These are phyloP conservation scores for Eilema griseolum DNA, from an alignment of 2,888 invertebrate species.

Conservation along the genomic window DNA sequence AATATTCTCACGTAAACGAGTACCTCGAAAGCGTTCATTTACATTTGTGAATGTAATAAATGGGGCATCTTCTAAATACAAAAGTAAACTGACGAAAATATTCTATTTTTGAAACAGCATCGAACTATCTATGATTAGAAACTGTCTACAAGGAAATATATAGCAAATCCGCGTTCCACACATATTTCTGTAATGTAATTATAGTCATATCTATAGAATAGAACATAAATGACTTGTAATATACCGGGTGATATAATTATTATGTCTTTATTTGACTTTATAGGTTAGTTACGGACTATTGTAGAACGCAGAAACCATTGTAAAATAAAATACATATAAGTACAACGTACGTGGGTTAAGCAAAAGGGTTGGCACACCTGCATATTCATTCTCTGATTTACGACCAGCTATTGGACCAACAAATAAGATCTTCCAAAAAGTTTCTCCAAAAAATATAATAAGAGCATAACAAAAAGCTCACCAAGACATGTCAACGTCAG, in stretches of 20 bases:
- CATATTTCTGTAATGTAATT: slow-evolving; percentile 43
- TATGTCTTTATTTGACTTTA: slow-evolving; percentile 34
- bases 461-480: slow-evolving; percentile 81
- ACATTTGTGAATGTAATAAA: slow-evolving; percentile 86
- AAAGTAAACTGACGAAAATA: slow-evolving; percentile 76
- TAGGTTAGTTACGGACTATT: slow-evolving; percentile 31
- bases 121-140: slow-evolving; percentile 60
- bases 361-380: slow-evolving; percentile 83
- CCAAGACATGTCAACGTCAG: slow-evolving; percentile 80
- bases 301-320: slow-evolving; percentile 15
- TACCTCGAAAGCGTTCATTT: slow-evolving; percentile 84
- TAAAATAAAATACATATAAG: slow-evolving; percentile 38
- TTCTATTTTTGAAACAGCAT: slow-evolving; percentile 66
- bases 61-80: slow-evolving; percentile 82
- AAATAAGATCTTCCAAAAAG: slow-evolving; percentile 84
- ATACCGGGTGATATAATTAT: slow-evolving; percentile 33
- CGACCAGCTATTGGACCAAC: slow-evolving; percentile 83
- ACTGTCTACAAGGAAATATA: slow-evolving; percentile 57
- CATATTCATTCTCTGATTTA: slow-evolving; percentile 81
- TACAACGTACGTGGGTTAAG: slow-evolving; percentile 32
- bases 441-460: slow-evolving; percentile 83
- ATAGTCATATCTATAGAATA: slow-evolving; percentile 25
- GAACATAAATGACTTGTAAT: slow-evolving; percentile 18
- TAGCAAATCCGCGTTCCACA: slow-evolving; percentile 58
- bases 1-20: slow-evolving; percentile 87